Evolutionary conservation across 2,888 invertebrate genomes (phyloP).

Genomic region (Oscheius sp.): DNA sequence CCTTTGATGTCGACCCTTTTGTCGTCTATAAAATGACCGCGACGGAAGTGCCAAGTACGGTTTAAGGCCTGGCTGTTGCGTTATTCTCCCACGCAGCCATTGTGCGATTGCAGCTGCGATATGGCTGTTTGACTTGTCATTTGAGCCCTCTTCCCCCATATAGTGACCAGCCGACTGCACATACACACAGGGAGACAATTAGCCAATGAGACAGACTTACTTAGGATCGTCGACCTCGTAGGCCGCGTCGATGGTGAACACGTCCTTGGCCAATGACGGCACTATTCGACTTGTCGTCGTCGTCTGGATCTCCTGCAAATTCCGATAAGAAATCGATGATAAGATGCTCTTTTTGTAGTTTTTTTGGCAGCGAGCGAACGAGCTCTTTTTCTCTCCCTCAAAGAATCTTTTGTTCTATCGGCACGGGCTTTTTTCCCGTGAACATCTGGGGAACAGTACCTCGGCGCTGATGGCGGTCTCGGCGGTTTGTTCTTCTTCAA

Average conservation of each 20-base stretch:
- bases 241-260: constrained; percentile 22
- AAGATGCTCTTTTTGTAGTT: not conserved
- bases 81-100: constrained; percentile 18
- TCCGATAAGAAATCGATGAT: not conserved
- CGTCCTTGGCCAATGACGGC: not conserved
- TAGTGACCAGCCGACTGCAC: constrained; percentile 14
- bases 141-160: constrained; percentile 29
- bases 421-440: not conserved
- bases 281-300: not conserved
- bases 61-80: constrained; percentile 2
- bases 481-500: constrained; percentile 30
- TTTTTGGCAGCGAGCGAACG: not conserved
- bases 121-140: constrained; percentile 30
- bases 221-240: constrained; percentile 15
- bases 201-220: constrained; percentile 21
- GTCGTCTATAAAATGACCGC: not conserved
- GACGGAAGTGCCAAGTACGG: constrained; percentile 10
- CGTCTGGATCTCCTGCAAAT: constrained; percentile 20
- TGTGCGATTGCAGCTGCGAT: constrained; percentile 8
- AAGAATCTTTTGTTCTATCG: too few species aligned
- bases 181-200: constrained; percentile 19
- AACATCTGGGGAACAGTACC: not conserved
- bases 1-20: not conserved
- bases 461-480: not conserved
- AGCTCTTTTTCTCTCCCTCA: not conserved